A percentile compares a stretch with the other conserved stretches of the same genome.
Conservation (phyloP, 2,797 vertebrate species). For the Cuculus canorus region DNA sequence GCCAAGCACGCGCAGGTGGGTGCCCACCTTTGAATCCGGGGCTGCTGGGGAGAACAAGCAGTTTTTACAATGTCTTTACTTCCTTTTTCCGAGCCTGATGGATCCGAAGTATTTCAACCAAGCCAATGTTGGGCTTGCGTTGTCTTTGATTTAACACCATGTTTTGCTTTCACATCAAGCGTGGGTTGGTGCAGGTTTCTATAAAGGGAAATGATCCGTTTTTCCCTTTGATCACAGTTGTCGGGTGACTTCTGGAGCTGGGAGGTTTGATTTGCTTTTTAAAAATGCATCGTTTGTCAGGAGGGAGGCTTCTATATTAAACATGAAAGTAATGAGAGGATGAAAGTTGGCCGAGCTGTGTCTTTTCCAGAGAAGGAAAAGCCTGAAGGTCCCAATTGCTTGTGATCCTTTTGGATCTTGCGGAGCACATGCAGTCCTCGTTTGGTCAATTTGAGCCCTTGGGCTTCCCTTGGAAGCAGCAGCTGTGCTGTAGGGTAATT, state of each 20-base stretch:
- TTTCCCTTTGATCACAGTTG: not conserved
- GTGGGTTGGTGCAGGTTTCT: not conserved
- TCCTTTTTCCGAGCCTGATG: accelerated
- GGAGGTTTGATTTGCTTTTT: not conserved
- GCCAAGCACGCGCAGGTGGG: slow-evolving; percentile 95
- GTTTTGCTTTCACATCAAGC: not conserved
- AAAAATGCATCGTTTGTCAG: not conserved
- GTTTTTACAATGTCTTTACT: not conserved
- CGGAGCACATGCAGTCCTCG: accelerated
- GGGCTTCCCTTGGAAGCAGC: not conserved
- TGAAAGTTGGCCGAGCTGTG: accelerated
- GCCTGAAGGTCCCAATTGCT: not conserved
- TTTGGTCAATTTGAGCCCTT: no score
- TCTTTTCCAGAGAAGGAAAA: not conserved
- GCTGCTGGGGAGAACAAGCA: not conserved
- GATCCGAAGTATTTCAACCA: accelerated
- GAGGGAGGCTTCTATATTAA: not conserved
- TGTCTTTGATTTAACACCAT: not conserved
- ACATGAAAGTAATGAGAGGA: not conserved
- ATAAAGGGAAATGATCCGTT: not conserved
- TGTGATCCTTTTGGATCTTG: accelerated
- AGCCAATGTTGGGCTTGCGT: not conserved
- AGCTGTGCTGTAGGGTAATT: accelerated
- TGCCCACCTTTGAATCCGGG: not conserved
- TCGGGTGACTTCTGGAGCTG: not conserved